Evolutionary conservation across 2,888 invertebrate genomes (phyloP), one percentile per base, ranked within the genome.

Genomic region (Cataglyphis cursor): DNA sequence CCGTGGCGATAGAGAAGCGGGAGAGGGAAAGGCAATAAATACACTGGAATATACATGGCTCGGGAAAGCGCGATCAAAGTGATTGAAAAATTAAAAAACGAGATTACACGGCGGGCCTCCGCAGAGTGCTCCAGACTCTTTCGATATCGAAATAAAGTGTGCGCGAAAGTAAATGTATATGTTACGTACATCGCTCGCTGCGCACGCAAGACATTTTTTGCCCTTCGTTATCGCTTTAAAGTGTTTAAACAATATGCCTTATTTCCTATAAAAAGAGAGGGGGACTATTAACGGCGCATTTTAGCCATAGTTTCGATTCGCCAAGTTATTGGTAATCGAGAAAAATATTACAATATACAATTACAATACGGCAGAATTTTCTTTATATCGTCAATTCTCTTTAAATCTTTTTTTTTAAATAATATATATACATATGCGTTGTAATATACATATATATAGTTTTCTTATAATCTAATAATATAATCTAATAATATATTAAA

Each of bases 51-150:
- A 57, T 57, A 57, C 18, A 18, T 44, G 68, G 51, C 6, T 18
- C 59, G 78, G 31, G 68, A 66, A 66, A 70, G 18, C 48, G 48
- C 48, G 88, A 84, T 88, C 82, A 81, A 85, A 86, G 83, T 73
- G 82, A 72, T 68, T 78, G 83, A 81, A 81, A 83, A 85, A 88
- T 88, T 84, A 85, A 88, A 88, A 88, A 86, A 76, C 61, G 66
- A 51, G 76, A 51, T 73, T 74, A 21, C 38, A 84, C 70, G 24
- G 41, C 59, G 72, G 70, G 61, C 38, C 62, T 35, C 31, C 59
- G 51, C 59, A 62, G 28, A 24, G 24, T 15, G 0, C 6, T 9
- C 48, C 64, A 15, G n/a, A 9, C 10, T 61, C 59, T 66, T 28
- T 21, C 65, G 41, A 75, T 65, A 57, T 24, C 57, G 48, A 82